Conservation (phyloP, 2,888 invertebrate genomes). For the Nomada lathburiana region DNA sequence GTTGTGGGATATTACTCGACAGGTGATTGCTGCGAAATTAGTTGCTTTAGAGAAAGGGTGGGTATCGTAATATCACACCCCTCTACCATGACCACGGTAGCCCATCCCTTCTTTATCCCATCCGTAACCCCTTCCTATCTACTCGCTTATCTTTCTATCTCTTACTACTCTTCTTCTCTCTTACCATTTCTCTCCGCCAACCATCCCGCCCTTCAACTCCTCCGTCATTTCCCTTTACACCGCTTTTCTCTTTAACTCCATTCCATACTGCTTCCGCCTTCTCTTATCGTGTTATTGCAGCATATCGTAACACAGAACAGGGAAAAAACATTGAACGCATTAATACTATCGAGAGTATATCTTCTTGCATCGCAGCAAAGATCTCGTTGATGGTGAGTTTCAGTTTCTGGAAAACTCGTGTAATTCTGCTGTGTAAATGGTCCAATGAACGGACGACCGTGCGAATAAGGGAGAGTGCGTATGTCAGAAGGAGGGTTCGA, state of each 20-base stretch:
- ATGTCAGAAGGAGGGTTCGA: neutral
- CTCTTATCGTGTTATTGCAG: neutral
- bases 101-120: slow-evolving; percentile 46
- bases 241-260: neutral
- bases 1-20: slow-evolving; percentile 33
- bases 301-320: neutral
- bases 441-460: no score
- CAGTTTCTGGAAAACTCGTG: neutral
- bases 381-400: slow-evolving; percentile 18
- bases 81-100: slow-evolving; percentile 44
- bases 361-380: neutral
- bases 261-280: neutral
- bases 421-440: neutral
- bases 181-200: neutral
- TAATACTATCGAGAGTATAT: neutral
- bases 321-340: neutral
- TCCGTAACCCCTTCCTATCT: slow-evolving; percentile 23
- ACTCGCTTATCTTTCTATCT: slow-evolving; percentile 31
- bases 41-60: slow-evolving; percentile 60
- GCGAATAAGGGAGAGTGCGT: neutral
- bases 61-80: slow-evolving; percentile 58
- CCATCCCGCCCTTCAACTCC: no score
- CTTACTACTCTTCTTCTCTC: slow-evolving; percentile 8
- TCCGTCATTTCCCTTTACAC: neutral
- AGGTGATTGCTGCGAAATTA: slow-evolving; percentile 60